Evolutionary conservation across 2,797 vertebrate genomes (phyloP).

Genomic region (Oryzias sinensis): DNA sequence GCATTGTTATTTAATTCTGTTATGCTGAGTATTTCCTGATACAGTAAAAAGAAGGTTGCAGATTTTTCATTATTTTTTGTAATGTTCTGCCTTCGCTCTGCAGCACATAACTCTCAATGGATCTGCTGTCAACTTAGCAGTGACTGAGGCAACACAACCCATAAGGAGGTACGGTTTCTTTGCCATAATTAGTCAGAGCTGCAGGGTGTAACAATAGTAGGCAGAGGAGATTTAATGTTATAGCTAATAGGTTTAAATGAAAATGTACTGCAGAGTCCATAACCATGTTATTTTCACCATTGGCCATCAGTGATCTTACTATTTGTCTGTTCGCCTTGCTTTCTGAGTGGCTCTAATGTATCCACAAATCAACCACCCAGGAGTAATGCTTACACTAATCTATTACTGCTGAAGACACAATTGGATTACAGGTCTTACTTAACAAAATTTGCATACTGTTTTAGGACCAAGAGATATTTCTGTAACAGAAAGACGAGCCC

Average conservation of each 20-base stretch:
- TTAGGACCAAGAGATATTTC: slow-evolving; percentile 31
- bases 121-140: neutral
- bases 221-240: neutral
- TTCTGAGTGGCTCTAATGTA: slow-evolving; percentile 59
- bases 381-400: slow-evolving; percentile 57
- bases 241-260: slow-evolving; percentile 24
- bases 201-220: neutral
- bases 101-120: neutral
- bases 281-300: slow-evolving; percentile 61
- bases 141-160: neutral
- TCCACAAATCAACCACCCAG: slow-evolving; percentile 61
- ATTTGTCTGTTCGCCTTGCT: slow-evolving; percentile 53
- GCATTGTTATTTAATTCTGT: too few species aligned
- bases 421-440: slow-evolving; percentile 50
- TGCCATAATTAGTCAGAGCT: neutral
- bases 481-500: slow-evolving; percentile 11
- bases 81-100: neutral
- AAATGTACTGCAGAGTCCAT: slow-evolving; percentile 42
- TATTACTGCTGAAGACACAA: slow-evolving; percentile 48
- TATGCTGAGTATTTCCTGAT: too few species aligned
- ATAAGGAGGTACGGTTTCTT: neutral
- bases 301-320: slow-evolving; percentile 52
- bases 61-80: too few species aligned
- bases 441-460: slow-evolving; percentile 31
- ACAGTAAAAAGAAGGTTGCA: too few species aligned